Evolutionary conservation across 2,888 invertebrate species (phyloP), one percentile per base, ranked within the genome.

Genomic region (Drosophila bunnanda): DNA sequence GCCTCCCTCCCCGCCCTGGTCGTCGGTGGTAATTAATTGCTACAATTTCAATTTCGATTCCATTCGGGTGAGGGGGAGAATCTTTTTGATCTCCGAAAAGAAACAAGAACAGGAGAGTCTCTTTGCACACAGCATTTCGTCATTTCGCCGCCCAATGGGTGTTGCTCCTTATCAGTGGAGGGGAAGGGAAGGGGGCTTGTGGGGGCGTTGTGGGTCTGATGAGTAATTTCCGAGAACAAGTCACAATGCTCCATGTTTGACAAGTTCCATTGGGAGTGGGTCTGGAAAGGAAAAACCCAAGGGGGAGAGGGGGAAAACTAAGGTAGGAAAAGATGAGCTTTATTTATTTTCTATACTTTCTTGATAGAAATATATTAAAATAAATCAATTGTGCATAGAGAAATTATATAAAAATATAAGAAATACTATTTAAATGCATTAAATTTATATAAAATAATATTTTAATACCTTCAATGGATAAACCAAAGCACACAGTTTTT

Each of bases 161-260:
- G 44, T 43, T 52, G 67, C 22, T 65, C 12, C 69, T 61, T 70
- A 70, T 61, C 70, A 61, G 48, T 1, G 1, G 1, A 9, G n/a
- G n/a, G n/a, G n/a, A 9, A 10, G 46, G 25, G 4, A 25, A 6
- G 46, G n/a, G 17, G 36, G 54, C 6, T 30, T 13, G 2, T 3
- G 34, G 5, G 46, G 12, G 17, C 41, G 54, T 10, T 32, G n/a
- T 25, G 20, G 5, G 15, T 25, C 74, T 76, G 81, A 83, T 83
- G 82, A 78, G 83, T 86, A 78, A 83, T 79, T 83, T 83, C 81
- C 77, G 46, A 79, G 68, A 81, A 86, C 83, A 82, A 75, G 61
- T 41, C 65, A 28, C 57, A 68, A 65, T 69, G 56, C 54, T 54
- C 54, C 60, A 48, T 67, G 67, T 67, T 41, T 55, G 55, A 66